Evolutionary conservation across 2,113 vertebrate genomes (phyloP).

Genomic region (Anseranas semipalmata): DNA sequence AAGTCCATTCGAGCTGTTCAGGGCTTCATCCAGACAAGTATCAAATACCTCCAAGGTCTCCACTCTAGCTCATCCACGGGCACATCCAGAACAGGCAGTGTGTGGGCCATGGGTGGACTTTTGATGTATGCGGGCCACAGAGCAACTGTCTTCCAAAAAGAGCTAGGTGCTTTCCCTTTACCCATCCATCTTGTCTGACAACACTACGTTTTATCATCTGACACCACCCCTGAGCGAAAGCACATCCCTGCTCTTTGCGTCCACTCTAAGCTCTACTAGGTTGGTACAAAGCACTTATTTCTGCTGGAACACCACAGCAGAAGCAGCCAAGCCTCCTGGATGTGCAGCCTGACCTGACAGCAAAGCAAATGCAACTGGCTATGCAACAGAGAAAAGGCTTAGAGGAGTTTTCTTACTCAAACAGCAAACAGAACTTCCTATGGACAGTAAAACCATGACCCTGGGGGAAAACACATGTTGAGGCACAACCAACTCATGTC

Average conservation of each 20-base stretch:
- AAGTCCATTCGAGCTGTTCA: not conserved
- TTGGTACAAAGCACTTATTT: not conserved
- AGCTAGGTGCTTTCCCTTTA: not conserved
- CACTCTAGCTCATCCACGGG: not conserved
- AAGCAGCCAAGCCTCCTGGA: not conserved
- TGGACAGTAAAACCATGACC: not conserved
- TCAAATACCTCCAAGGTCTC: accelerated
- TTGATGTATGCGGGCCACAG: accelerated
- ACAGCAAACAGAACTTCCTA: not conserved
- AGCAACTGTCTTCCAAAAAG: not conserved
- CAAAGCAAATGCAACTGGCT: not conserved
- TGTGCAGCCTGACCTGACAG: not conserved
- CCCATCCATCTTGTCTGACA: not conserved
- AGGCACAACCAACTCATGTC: not conserved
- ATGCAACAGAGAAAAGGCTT: not conserved
- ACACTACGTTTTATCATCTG: not conserved
- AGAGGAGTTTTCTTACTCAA: not conserved
- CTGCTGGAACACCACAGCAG: not conserved
- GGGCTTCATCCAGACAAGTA: not conserved
- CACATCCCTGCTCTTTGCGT: not conserved
- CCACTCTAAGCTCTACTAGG: not conserved
- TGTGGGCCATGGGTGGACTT: accelerated
- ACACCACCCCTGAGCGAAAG: accelerated
- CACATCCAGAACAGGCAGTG: not conserved
- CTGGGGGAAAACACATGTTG: accelerated